Evolutionary conservation across 2,113 vertebrate species (phyloP).

Genomic region (Heptranchias perlo): DNA sequence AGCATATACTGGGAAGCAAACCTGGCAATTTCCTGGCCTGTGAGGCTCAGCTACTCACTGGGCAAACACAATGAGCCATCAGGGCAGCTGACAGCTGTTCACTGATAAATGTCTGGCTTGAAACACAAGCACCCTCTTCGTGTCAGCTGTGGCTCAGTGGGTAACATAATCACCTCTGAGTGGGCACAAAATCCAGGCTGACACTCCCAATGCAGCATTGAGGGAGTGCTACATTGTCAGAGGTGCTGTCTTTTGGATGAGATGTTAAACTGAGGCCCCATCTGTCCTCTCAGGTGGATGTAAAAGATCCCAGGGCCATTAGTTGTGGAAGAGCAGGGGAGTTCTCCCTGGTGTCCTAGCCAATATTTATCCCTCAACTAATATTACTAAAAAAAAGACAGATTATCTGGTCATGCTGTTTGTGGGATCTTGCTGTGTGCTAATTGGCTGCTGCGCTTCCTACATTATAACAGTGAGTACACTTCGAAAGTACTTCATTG

Average conservation of each 20-base stretch:
- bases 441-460: not conserved
- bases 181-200: not conserved
- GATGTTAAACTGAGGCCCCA: not conserved
- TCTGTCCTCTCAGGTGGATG: not conserved
- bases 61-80: not conserved
- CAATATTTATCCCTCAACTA: not conserved
- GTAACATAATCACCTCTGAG: not conserved
- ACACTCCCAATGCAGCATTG: not conserved
- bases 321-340: not conserved
- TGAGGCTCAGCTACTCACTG: not conserved
- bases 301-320: not conserved
- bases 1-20: not conserved
- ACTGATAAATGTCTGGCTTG: not conserved
- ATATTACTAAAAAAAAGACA: not conserved
- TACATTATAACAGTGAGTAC: not conserved
- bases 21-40: too few relatives aligned
- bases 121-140: not conserved
- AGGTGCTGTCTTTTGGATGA: not conserved
- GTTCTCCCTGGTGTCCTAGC: not conserved
- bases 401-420: not conserved
- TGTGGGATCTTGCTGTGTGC: not conserved
- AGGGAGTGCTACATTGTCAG: not conserved
- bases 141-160: not conserved
- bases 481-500: not conserved
- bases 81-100: not conserved